These are phyloP conservation scores for Anhinga rufa DNA, from an alignment of 2,113 vertebrate species.

Conservation along the genomic window DNA sequence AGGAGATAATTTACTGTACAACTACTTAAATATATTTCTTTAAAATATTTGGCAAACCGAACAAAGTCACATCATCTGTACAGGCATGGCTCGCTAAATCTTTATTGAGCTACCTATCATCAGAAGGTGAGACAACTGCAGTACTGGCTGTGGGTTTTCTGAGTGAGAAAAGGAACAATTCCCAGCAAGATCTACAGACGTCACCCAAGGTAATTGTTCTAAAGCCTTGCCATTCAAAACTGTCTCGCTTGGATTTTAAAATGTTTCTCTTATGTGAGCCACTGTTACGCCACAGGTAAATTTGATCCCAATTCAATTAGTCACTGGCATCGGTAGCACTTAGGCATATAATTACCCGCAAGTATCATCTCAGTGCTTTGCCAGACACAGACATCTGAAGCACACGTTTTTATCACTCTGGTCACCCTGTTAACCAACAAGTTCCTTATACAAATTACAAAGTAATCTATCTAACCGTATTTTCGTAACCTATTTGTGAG, in stretches of 20 bases:
- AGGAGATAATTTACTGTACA: neutral
- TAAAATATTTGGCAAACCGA: neutral
- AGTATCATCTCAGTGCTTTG: neutral
- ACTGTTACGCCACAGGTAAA: neutral
- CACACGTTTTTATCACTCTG: accelerated
- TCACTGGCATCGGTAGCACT: neutral
- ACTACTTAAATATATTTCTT: neutral
- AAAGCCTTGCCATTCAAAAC: neutral
- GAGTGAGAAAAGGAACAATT: neutral
- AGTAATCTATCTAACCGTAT: neutral
- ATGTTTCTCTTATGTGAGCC: neutral
- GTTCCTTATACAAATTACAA: neutral
- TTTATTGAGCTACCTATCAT: neutral
- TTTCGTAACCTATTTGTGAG: neutral
- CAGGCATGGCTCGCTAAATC: neutral
- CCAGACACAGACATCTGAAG: neutral
- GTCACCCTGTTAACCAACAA: neutral
- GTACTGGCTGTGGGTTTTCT: neutral
- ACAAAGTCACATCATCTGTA: neutral
- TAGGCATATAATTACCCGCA: neutral
- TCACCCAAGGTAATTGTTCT: neutral
- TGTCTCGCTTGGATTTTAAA: neutral
- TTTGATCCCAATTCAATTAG: neutral
- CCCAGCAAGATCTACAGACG: neutral
- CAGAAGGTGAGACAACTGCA: neutral